phyloP scores from a whole-genome alignment of 2,888 invertebrate genomes.

The Teinopalpus imperialis region DNA sequence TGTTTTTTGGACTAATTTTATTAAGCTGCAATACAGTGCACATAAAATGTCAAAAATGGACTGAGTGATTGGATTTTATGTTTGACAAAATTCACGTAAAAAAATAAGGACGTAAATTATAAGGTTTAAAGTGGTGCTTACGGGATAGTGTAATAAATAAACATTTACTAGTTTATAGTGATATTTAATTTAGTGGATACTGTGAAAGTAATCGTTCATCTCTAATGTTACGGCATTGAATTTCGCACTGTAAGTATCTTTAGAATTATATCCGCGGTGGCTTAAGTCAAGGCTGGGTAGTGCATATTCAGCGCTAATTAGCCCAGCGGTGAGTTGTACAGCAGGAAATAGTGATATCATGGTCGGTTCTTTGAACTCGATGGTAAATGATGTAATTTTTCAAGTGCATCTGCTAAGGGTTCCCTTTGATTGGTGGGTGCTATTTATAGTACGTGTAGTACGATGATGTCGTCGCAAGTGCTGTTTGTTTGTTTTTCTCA shows the following conservation, averaged over 20 bases:
- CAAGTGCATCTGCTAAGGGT: slow-evolving; percentile 39
- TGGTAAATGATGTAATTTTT: slow-evolving; percentile 42
- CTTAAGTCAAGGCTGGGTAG: slow-evolving; percentile 40
- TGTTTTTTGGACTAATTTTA: too few relatives aligned
- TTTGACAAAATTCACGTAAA: slow-evolving; percentile 49
- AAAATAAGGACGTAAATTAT: slow-evolving; percentile 41
- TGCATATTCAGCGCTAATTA: slow-evolving; percentile 41
- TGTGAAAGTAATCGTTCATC: slow-evolving; percentile 34
- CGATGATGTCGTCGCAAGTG: slow-evolving; percentile 45
- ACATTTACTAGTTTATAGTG: slow-evolving; percentile 9
- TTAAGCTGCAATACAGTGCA: slow-evolving; percentile 31
- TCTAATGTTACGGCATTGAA: slow-evolving; percentile 26
- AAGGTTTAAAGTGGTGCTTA: slow-evolving; percentile 19
- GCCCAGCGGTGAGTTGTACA: slow-evolving; percentile 50
- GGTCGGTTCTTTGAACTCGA: slow-evolving; percentile 53
- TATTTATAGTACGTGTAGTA: slow-evolving; percentile 66
- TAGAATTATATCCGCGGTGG: slow-evolving; percentile 34
- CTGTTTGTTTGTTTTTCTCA: slow-evolving; percentile 81
- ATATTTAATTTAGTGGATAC: slow-evolving; percentile 18
- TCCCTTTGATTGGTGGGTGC: slow-evolving; percentile 48
- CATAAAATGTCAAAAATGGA: slow-evolving; percentile 59
- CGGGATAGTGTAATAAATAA: slow-evolving; percentile 10
- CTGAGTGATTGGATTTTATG: slow-evolving; percentile 46
- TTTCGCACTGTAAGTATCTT: slow-evolving; percentile 31
- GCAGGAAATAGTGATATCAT: slow-evolving; percentile 69